Base-by-base conservation (phyloP, 2,888 invertebrate species). In the Agrotis exclamationis region DNA sequence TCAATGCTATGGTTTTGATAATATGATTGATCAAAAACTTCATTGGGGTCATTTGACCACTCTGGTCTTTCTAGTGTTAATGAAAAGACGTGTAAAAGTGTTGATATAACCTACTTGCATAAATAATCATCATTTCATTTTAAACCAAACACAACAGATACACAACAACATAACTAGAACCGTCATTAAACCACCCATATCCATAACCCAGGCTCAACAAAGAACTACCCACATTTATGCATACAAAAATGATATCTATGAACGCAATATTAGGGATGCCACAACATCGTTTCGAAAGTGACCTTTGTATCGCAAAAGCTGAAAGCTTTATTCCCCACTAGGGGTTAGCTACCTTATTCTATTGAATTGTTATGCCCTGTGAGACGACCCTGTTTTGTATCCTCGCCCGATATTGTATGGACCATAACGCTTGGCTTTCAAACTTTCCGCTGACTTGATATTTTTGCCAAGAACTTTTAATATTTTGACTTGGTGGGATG, bases 361-460 rank as follows among this genome's bases (percentile, higher is more conserved):
- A 88, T 90, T 87, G 87, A 88, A 89, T 88, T 83, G 89, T 86
- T 87, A 89, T 85, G 84, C 84, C 82, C 78, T 76, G 77, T 53
- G 82, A 80, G 83, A 79, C 75, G 74, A 24, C 69, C 85, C 80
- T 77, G 69, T 85, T 84, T 81, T 80, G 85, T 85, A 83, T 85
- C 81, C 71, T 45, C 71, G 63, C 71, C 81, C 72, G 71, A 82
- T 85, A 83, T 85, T 83, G 74, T 76, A 77, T 71, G 69, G 77
- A 66, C 72, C 77, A 71, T 83, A 85, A 82, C 72, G 67, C 58
- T 76, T 79, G 76, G 72, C 74, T 76, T 73, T 76, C 63, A 76
- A 83, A 81, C 67, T 81, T 83, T 76, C 54, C 63, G 64, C 76
- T 83, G 76, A 84, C 77, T 77, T 82, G 84, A 82, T 84, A 82